Evolutionary conservation across 2,113 vertebrate species (phyloP), one percentile per base, ranked within the genome.

Genomic region (Alectura lathami): DNA sequence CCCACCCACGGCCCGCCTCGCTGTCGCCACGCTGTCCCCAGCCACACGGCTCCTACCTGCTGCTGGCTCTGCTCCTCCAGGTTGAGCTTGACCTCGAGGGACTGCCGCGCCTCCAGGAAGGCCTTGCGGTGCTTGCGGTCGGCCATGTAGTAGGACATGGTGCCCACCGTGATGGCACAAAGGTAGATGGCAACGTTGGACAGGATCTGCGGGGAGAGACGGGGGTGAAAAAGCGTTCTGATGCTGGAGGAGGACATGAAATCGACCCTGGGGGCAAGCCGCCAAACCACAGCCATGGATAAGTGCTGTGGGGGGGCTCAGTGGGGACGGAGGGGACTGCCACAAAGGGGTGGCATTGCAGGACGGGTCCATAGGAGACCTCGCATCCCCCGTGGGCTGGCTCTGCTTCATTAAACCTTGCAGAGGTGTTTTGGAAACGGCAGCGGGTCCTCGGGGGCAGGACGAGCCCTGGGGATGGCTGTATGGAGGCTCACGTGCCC

Each of bases 71-170:
- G 99, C 50, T 99, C 99, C 95, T 99, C 99, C 89, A 99, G 97
- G 60, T 99, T 99, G 95, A 99, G 98, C 97, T 99, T 99, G 94
- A 99, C 99, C 96, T 99, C 98, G 18, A 99, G 98, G 4, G 99
- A 99, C 95, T 99, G 99, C 59, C 99, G 98, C 1, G 99, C 99
- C 95, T 99, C 99, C 34, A 99, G 95, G 96, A 99, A 99, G 56
- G 99, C 99, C 42, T 98, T 99, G 81, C 99, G 98, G 98, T 99
- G 99, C 92, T 99, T 99, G 78, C 99, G 98, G 96, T 99, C 99
- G 0, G 99, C 98, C 99, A 99, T 99, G 97, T 99, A 99, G 96
- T 98, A 99, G 4, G 99, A 99, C 98, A 99, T 98, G 96, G 98
- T 94, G 13, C 99, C 99, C 94, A 99, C 98, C 3, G 90, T 38